phyloP scores from a whole-genome alignment of 1,140 invertebrate genomes.

The Helicoverpa armigera region DNA sequence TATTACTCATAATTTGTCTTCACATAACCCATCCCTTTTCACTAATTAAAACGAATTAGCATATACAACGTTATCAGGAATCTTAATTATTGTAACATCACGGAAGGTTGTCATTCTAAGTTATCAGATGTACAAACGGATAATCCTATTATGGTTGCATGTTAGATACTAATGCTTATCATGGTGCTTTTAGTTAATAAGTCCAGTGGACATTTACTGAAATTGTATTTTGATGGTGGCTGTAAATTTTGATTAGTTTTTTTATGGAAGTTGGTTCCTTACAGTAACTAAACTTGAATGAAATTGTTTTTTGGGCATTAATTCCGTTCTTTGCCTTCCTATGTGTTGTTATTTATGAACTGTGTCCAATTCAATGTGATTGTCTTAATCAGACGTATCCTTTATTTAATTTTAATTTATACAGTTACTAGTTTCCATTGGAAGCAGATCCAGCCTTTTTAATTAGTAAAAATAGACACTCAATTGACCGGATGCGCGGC shows the following conservation, averaged over 20 bases:
- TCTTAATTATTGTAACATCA: constrained; percentile 46
- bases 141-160: constrained; percentile 34
- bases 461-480: constrained; percentile 63
- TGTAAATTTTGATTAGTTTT: constrained; percentile 31
- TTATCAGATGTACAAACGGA: constrained; percentile 36
- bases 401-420: neutral
- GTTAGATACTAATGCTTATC: constrained; percentile 30
- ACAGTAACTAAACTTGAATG: neutral
- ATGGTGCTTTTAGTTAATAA: constrained; percentile 35
- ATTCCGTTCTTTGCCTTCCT: neutral
- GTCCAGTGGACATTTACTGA: constrained; percentile 3
- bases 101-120: constrained; percentile 38
- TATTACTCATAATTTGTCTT: neutral
- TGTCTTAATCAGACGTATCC: too few relatives aligned
- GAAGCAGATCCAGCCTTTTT: constrained; percentile 11
- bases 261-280: constrained; percentile 19
- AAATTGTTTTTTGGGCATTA: neutral
- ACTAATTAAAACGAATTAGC: constrained; percentile 46
- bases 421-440: neutral
- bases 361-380: too few relatives aligned
- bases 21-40: neutral
- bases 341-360: too few relatives aligned
- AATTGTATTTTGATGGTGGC: constrained; percentile 10
- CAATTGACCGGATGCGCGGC: constrained; percentile 76
- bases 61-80: constrained; percentile 40